Base-by-base conservation (phyloP, 1,140 invertebrate species). In the Ceratoteleas bidentatus region DNA sequence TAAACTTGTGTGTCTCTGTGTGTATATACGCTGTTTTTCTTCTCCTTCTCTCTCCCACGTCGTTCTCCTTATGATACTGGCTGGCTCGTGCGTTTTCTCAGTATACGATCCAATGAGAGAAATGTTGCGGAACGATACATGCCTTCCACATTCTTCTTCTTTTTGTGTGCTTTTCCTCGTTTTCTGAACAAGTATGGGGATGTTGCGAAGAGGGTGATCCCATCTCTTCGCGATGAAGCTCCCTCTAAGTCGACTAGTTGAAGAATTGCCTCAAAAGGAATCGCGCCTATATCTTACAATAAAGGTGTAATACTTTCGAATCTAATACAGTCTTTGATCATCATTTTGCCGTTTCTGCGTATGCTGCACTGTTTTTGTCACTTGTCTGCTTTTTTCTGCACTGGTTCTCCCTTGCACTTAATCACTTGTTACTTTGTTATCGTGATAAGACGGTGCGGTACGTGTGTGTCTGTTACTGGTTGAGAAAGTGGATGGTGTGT, bases 311-410 rank as follows among this genome's bases (percentile, higher is more conserved):
- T 90, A 88, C 86, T 89, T 88, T 87, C 87, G 85, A 85, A 89
- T 89, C 81, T 78, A 86, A 87, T 88, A 89, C 89, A 90, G 89
- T 90, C 89, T 91, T 88, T 87, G 79, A 88, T 84, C 87, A 85
- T 88, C 87, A 73, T 84, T 83, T 61, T 73, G n/a, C n/a, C n/a
- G n/a, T n/a, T n/a, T n/a, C n/a, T n/a, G n/a, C n/a, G n/a, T n/a
- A n/a, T n/a, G n/a, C n/a, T n/a, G n/a, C 33, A 40, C 54, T 43
- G 50, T 83, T 64, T 56, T 16, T 45, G 7, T 7, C n/a, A 45
- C n/a, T 45, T 8, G 61, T 53, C 14, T 14, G 13, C 3, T 73
- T 75, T 36, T 83, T 70, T 14, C 0, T 34, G 32, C 14, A 16
- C 50, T 62, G 47, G 45, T 73, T 54, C n/a, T n/a, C n/a, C n/a